These are phyloP conservation scores for Drosophila arawakana DNA, from an alignment of 1,140 invertebrate genomes.

Conservation along the genomic window DNA sequence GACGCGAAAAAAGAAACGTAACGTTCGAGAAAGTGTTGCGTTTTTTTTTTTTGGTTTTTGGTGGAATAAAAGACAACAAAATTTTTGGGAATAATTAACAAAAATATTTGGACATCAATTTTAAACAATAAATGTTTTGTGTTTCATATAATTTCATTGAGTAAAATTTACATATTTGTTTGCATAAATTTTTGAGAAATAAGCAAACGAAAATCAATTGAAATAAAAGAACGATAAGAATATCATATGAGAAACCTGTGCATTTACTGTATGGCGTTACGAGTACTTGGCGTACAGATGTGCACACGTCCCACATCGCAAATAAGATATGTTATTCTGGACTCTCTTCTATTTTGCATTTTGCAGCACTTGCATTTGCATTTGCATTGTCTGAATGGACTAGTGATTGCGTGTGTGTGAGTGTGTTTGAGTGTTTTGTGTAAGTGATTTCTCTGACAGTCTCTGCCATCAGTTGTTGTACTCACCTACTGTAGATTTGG, in stretches of 20 bases:
- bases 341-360: conserved; percentile 18
- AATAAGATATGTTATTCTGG: conserved; percentile 26
- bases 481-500: conserved; percentile 84
- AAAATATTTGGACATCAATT: conserved; percentile 30
- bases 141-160: conserved; percentile 12
- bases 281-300: conserved; percentile 37
- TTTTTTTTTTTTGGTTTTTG: conserved; percentile 28
- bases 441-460: conserved; percentile 6
- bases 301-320: conserved; percentile 41
- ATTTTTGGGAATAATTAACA: conserved; percentile 19
- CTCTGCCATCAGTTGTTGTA: conserved; percentile 42
- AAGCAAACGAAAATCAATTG: conserved; percentile 40
- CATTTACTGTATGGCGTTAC: conserved; percentile 38
- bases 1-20: conserved; percentile 57
- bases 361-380: neutral
- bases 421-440: conserved; percentile 12
- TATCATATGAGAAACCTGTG: conserved; percentile 47
- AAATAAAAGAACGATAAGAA: neutral
- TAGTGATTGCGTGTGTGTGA: conserved; percentile 1
- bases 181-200: conserved; percentile 13
- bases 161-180: conserved; percentile 13
- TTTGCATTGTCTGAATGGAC: conserved; percentile 19
- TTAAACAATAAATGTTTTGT: conserved; percentile 35
- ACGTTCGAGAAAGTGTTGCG: conserved; percentile 38
- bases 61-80: conserved; percentile 16